Percentiles rank a stretch among this genome's conserved stretches.
These are phyloP conservation scores for Acholoe squamosa DNA, from an alignment of 2,888 invertebrate genomes.

Conservation along the genomic window DNA sequence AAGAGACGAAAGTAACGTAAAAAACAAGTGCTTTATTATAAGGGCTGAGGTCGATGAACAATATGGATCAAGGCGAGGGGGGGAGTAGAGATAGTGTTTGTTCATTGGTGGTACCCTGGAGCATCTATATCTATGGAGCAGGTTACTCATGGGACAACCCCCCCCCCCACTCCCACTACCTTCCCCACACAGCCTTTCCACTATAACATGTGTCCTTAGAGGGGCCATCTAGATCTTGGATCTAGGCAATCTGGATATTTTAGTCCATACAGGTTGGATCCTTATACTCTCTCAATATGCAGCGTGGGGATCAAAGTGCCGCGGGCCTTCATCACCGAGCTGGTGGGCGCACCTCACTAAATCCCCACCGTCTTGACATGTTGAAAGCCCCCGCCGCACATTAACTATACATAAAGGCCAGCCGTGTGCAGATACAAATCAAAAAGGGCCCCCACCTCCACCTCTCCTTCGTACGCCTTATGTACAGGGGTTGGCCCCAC, in stretches of 20 bases:
- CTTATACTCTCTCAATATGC: background rate
- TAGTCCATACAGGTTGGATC: background rate
- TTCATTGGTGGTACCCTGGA: too few species aligned
- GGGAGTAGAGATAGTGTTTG: too few species aligned
- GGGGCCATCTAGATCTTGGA: background rate
- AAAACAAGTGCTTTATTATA: too few species aligned
- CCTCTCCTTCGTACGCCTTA: too few species aligned
- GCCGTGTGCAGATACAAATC: constrained; percentile 18
- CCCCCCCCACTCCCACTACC: too few species aligned
- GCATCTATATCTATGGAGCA: too few species aligned
- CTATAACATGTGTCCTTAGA: too few species aligned
- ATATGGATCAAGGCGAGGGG: too few species aligned
- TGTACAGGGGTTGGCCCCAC: background rate
- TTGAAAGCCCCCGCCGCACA: constrained; percentile 39
- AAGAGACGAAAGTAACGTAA: too few species aligned
- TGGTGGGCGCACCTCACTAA: constrained; percentile 49
- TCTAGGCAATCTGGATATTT: background rate
- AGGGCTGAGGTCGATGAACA: too few species aligned
- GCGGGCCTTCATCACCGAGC: constrained; percentile 41
- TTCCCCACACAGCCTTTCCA: too few species aligned
- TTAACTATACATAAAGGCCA: constrained; percentile 25
- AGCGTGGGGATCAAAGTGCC: background rate
- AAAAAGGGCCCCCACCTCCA: background rate
- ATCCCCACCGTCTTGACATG: constrained; percentile 33
- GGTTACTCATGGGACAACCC: too few species aligned